Base-by-base conservation (phyloP, 2,888 invertebrate species). In the Chaetoderma sp. region DNA sequence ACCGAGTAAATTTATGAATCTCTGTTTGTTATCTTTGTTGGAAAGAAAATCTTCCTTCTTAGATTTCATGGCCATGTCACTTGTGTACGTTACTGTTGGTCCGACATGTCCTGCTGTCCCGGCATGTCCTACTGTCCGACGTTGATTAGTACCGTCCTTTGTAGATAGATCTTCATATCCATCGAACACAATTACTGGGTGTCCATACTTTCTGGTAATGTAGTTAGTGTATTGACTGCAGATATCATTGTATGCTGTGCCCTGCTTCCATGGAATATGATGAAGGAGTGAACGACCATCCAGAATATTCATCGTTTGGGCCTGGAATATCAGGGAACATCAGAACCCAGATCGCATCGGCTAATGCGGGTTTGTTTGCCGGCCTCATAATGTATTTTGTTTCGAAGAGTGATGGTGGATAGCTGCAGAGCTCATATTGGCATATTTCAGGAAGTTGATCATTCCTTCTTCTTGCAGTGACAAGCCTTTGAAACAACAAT, bases 11-110 rank as follows among this genome's bases (percentile, higher is more conserved):
- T 67, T 27, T 6, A 76, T 74, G 59, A 78, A 76, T 6, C 44
- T 21, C 58, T 78, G 77, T 52, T 75, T 76, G 68, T 74, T 77
- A 39, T 52, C 57, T 10, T 21, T 39, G 39, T 76, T 73, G 13
- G 65, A 47, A 36, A 73, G 58, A 45, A 77, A 74, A 1, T 56
- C 5, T 42, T 71, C 70, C 56, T 70, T 75, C 42, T 65, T 69
- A 21, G 21, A 36, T 21, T 45, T 44, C 18, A 70, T 13, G 13
- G 13, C 18, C 68, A 70, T 70, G 49, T 49, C 50, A 49, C 36
- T 57, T 30, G 42, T 39, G 47, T 69, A 70, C 6, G 23, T 44
- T 16, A 70, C 70, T 55, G 25, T 28, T 52, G 62, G 27, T 28
- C 64, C 61, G 49, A 39, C 58, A 27, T 13, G 23, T 33, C 68